Conservation (phyloP, 2,113 vertebrate genomes). For the Ictalurus furcatus region DNA sequence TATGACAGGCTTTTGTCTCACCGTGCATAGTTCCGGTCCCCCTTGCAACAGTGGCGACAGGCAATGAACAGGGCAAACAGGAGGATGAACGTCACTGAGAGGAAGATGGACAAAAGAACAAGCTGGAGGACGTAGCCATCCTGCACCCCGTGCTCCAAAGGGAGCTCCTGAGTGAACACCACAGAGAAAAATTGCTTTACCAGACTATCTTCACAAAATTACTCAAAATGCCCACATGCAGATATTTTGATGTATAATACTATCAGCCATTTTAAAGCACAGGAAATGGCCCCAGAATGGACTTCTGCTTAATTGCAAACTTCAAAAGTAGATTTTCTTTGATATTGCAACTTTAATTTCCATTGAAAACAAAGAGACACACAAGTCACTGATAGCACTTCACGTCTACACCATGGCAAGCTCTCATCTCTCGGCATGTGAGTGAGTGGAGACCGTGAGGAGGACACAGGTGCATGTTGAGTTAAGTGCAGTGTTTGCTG, state of each 20-base stretch:
- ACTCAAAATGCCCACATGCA: background rate
- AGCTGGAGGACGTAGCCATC: slow-evolving; percentile 85
- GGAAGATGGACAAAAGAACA: slow-evolving; percentile 86
- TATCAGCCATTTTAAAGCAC: background rate
- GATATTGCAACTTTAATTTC: background rate
- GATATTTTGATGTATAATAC: background rate
- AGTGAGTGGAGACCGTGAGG: slow-evolving; percentile 6
- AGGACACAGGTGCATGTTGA: slow-evolving; percentile 4
- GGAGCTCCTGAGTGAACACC: slow-evolving; percentile 60
- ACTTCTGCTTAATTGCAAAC: background rate
- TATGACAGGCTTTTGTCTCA: slow-evolving; percentile 51
- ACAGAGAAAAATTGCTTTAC: slow-evolving; percentile 3
- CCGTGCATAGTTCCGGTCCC: slow-evolving; percentile 79
- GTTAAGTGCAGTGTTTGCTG: slow-evolving; percentile 43
- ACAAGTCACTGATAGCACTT: background rate
- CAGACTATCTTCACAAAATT: background rate
- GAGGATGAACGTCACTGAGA: slow-evolving; percentile 84
- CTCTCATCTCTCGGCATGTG: background rate
- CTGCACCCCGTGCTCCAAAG: slow-evolving; percentile 68
- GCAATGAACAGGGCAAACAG: slow-evolving; percentile 83
- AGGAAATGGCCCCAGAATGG: background rate
- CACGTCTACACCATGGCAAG: background rate
- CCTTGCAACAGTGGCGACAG: slow-evolving; percentile 82
- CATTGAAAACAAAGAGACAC: background rate
- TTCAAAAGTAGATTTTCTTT: slow-evolving; percentile 9